Evolutionary conservation across 1,140 invertebrate species (phyloP).

Genomic region (Gonatopus flavifemur): DNA sequence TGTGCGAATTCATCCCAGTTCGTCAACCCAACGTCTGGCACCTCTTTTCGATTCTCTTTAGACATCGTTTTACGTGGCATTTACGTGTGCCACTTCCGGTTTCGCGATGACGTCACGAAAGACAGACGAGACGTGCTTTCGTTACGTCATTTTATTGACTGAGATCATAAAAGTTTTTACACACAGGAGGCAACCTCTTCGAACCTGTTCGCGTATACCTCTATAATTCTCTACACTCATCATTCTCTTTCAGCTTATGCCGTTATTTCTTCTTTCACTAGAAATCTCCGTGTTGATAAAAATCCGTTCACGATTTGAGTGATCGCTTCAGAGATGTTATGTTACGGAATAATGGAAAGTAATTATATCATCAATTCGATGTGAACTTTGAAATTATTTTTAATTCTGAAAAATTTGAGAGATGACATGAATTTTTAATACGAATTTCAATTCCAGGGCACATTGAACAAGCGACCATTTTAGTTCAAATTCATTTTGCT

Average conservation of each 20-base stretch:
- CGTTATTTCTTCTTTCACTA: too few species aligned
- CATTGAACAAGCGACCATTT: too few species aligned
- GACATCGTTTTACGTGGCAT: conserved; percentile 41
- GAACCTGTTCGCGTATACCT: too few species aligned
- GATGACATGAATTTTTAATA: too few species aligned
- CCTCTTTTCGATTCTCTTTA: not conserved
- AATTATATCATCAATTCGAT: not conserved
- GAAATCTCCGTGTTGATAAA: too few species aligned
- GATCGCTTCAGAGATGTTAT: too few species aligned
- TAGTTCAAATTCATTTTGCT: too few species aligned
- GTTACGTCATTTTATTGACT: conserved; percentile 59
- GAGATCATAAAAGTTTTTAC: conserved; percentile 58
- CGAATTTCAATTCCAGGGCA: too few species aligned
- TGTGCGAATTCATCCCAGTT: conserved; percentile 13
- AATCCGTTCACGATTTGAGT: too few species aligned
- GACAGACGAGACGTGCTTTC: conserved; percentile 38
- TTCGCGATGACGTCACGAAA: conserved; percentile 46
- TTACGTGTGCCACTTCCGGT: conserved; percentile 48
- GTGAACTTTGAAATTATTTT: not conserved
- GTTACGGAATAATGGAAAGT: too few species aligned
- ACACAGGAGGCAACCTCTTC: conserved; percentile 38
- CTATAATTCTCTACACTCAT: conserved; percentile 5
- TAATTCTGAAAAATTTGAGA: too few species aligned
- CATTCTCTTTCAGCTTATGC: not conserved
- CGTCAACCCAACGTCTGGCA: conserved; percentile 7